Conservation (phyloP, 2,113 vertebrate genomes). For the Pangasianodon gigas region DNA sequence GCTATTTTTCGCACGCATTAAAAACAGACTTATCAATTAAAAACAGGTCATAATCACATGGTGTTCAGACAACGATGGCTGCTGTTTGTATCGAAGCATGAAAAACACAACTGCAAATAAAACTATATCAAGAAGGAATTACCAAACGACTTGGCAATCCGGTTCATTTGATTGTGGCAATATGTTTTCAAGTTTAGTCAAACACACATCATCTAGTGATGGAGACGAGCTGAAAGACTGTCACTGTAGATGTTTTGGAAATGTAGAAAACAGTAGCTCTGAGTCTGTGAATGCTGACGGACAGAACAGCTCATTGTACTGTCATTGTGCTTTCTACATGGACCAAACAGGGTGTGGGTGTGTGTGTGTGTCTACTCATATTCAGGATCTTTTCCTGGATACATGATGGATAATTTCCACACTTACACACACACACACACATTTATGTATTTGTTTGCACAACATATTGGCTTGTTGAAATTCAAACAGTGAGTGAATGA, state of each 20-base stretch:
- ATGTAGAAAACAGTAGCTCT: neutral
- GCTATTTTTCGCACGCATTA: too few relatives aligned
- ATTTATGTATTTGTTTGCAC: neutral
- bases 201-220: neutral
- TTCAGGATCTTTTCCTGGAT: conserved; percentile 3
- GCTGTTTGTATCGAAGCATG: neutral
- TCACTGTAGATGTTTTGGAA: neutral
- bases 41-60: too few relatives aligned
- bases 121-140: neutral
- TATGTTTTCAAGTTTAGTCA: neutral
- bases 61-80: neutral
- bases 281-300: neutral
- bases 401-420: conserved; percentile 12
- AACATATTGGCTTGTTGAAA: neutral
- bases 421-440: neutral
- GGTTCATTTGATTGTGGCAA: neutral
- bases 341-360: conserved; percentile 17
- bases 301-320: conserved; percentile 13
- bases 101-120: neutral
- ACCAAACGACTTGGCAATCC: neutral
- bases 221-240: neutral
- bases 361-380: conserved; percentile 14
- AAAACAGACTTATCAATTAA: too few relatives aligned
- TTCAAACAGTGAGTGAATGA: conserved; percentile 5
- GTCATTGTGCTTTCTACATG: neutral